Evolutionary conservation across 2,797 vertebrate genomes (phyloP), one percentile per base, ranked within the genome.

Genomic region (Danio albolineatus): DNA sequence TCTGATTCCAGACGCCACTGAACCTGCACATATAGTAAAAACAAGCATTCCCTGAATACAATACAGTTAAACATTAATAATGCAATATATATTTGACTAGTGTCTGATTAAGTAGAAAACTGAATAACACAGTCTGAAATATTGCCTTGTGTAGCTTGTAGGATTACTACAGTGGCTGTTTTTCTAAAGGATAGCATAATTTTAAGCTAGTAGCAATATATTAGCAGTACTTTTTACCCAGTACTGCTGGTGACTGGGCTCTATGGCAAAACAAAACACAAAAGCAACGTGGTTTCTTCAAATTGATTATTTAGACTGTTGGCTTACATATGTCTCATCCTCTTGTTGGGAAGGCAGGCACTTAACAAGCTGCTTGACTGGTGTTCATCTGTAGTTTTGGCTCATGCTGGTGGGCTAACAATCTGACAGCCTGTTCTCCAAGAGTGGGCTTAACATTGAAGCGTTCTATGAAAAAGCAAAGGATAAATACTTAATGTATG

Each of bases 391-490:
- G 56, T 44, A 54, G 56, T 67, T 71, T 59, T 73, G 81, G 56
- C 49, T 73, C 61, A 17, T 57, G 7, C 36, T n/a, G 28, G 79
- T 28, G 72, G 28, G 67, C 59, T 14, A 77, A 54, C 19, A 62
- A 77, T 84, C 87, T 82, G 1, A 91, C 74, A 46, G 88, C 89
- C 48, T 36, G 64, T 74, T 93, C 90, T 82, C 90, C 90, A 73
- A 92, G 21, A 4, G 87, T 91, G 65, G 90, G 85, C 74, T 92
- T 95, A 66, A 91, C 67, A 28, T 91, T 84, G 88, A 95, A 94
- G 70, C 90, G 77, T 57, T 80, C 94, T 96, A 82, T 48, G 46
- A 76, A 38, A 46, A 71, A 71, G 28, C 16, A 16, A 69, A 43
- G 21, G 9, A 70, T 19, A 70, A 41, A 7, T 36, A 54, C 10